phyloP scores from a whole-genome alignment of 1,140 invertebrate species.

The Meteorus sp. region DNA sequence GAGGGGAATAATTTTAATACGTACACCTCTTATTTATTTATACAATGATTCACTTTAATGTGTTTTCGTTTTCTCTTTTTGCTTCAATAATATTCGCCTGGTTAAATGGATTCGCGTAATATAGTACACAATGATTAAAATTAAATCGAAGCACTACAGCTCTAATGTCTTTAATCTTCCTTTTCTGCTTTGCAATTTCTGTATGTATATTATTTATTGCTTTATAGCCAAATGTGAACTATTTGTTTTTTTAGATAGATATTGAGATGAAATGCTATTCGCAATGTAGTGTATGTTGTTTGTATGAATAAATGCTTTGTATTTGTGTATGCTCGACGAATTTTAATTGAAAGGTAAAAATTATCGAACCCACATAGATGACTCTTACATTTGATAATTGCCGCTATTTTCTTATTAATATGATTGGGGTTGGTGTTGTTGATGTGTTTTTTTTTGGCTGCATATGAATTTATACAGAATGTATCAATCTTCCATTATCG shows the following conservation, averaged over 20 bases:
- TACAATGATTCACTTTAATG: slow-evolving; percentile 1
- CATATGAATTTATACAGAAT: too few relatives aligned
- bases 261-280: background rate
- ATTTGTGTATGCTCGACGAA: background rate
- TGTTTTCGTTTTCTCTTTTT: background rate
- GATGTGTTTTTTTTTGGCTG: too few relatives aligned
- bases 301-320: background rate
- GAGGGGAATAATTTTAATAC: slow-evolving; percentile 1
- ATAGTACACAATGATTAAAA: background rate
- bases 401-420: too few relatives aligned
- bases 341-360: slow-evolving; percentile 2
- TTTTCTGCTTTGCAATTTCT: background rate
- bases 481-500: too few relatives aligned
- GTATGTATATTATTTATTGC: background rate
- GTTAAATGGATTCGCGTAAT: background rate
- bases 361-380: slow-evolving; percentile 2
- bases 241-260: background rate
- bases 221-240: background rate
- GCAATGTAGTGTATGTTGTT: too few relatives aligned
- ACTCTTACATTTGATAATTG: slow-evolving; percentile 3
- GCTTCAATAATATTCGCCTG: background rate
- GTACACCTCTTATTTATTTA: slow-evolving; percentile 2
- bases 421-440: too few relatives aligned
- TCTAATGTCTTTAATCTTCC: background rate
- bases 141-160: background rate